These are phyloP conservation scores for Ceratina japonica DNA, from an alignment of 1,140 invertebrate species.

Conservation along the genomic window DNA sequence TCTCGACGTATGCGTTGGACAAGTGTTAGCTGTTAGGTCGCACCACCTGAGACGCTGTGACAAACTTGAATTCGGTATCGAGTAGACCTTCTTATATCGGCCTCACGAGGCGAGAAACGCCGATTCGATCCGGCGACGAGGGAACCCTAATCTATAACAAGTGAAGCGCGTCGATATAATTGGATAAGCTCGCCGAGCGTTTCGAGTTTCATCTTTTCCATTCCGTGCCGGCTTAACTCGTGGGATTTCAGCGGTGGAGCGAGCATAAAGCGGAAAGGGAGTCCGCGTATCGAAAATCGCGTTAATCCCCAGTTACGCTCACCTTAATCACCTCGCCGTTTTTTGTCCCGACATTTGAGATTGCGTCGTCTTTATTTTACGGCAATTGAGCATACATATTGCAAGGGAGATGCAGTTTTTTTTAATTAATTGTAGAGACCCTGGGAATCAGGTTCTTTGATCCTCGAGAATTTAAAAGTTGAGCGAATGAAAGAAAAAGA, in stretches of 20 bases:
- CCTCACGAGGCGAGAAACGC: neutral
- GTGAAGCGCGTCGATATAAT: slow-evolving; percentile 35
- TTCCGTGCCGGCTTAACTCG: slow-evolving; percentile 50
- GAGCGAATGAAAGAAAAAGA: neutral
- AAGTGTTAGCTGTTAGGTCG: no score
- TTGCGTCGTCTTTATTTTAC: slow-evolving; percentile 12
- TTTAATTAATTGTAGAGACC: no score
- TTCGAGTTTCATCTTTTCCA: slow-evolving; percentile 52
- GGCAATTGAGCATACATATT: no score
- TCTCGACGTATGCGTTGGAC: no score
- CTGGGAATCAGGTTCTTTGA: no score
- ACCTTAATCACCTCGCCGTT: slow-evolving; percentile 60
- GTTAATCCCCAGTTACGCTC: slow-evolving; percentile 59
- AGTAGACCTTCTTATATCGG: neutral
- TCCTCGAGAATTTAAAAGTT: no score
- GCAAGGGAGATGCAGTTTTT: no score
- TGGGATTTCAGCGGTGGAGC: slow-evolving; percentile 35
- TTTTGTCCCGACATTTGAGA: slow-evolving; percentile 64
- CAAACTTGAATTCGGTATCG: slow-evolving; percentile 11
- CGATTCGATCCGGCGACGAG: neutral
- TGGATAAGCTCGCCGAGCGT: slow-evolving; percentile 37
- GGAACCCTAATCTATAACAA: slow-evolving; percentile 12
- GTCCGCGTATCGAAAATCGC: slow-evolving; percentile 50
- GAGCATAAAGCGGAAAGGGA: neutral
- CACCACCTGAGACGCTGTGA: neutral